phyloP scores from a whole-genome alignment of 2,113 vertebrate genomes.

The Diadophis punctatus region DNA sequence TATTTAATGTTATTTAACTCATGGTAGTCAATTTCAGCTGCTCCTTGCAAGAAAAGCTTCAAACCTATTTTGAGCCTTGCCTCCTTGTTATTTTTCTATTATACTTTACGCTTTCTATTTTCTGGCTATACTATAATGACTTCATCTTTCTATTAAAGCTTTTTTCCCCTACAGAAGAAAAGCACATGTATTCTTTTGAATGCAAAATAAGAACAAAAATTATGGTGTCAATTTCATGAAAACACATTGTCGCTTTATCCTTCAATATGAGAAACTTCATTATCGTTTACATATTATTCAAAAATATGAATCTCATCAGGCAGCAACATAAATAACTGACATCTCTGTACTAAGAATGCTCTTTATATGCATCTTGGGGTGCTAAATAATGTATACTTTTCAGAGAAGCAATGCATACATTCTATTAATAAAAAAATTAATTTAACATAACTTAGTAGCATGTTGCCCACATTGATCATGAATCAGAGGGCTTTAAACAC shows the following conservation, averaged over 20 bases:
- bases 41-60: slow-evolving; percentile 10
- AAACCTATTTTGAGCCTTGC: not conserved
- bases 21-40: slow-evolving; percentile 20
- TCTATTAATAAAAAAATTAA: slow-evolving; percentile 5
- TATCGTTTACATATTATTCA: slow-evolving; percentile 34
- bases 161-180: slow-evolving; percentile 37
- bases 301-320: slow-evolving; percentile 32
- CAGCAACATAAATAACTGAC: slow-evolving; percentile 3
- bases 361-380: slow-evolving; percentile 18
- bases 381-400: slow-evolving; percentile 26
- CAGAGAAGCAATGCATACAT: slow-evolving; percentile 12
- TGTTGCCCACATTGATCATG: not conserved
- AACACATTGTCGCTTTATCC: slow-evolving; percentile 29
- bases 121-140: slow-evolving; percentile 50
- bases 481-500: slow-evolving; percentile 34
- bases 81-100: slow-evolving; percentile 30
- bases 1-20: not conserved
- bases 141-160: slow-evolving; percentile 41
- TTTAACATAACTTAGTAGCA: slow-evolving; percentile 27
- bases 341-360: not conserved
- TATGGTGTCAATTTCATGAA: slow-evolving; percentile 50
- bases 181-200: slow-evolving; percentile 49
- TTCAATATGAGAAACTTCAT: slow-evolving; percentile 27
- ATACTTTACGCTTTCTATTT: slow-evolving; percentile 37
- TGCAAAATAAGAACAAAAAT: slow-evolving; percentile 48